These are phyloP conservation scores for Parochlus steinenii DNA, from an alignment of 2,888 invertebrate genomes.

Conservation along the genomic window DNA sequence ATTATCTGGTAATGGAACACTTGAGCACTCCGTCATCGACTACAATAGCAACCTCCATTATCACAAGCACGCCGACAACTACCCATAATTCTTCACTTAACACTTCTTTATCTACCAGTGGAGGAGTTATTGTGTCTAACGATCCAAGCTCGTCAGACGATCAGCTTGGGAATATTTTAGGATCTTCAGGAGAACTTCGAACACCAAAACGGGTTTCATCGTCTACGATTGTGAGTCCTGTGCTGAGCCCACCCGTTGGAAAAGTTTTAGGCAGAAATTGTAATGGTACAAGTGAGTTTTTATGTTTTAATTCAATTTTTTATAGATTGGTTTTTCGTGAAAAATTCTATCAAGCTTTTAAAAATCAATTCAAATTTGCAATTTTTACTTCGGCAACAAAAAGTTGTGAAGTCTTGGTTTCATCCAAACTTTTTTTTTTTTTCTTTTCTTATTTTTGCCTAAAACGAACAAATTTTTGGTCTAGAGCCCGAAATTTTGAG, in stretches of 20 bases:
- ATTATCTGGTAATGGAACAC: too few relatives aligned
- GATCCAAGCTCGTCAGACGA: constrained; percentile 11
- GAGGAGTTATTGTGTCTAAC: too few relatives aligned
- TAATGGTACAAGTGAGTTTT: constrained; percentile 29
- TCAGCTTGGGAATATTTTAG: background rate
- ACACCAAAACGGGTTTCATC: constrained; percentile 20
- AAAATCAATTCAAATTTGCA: constrained; percentile 14
- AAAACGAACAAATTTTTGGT: too few relatives aligned
- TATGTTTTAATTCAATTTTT: constrained; percentile 10
- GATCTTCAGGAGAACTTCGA: constrained; percentile 4
- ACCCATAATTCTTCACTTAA: background rate
- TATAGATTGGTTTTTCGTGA: constrained; percentile 10
- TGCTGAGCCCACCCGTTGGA: constrained; percentile 26
- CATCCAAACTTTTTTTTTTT: too few relatives aligned
- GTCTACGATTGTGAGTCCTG: constrained; percentile 28
- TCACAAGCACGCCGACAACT: constrained; percentile 9
- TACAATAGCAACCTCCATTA: constrained; percentile 4
- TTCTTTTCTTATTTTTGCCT: too few relatives aligned
- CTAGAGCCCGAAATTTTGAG: too few relatives aligned
- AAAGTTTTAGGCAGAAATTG: constrained; percentile 29
- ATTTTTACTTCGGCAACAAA: too few relatives aligned
- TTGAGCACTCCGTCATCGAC: constrained; percentile 2
- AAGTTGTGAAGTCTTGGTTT: too few relatives aligned
- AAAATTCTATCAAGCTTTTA: constrained; percentile 5
- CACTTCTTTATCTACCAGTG: constrained; percentile 8